phyloP scores from a whole-genome alignment of 2,113 vertebrate genomes.

The Equus przewalskii region DNA sequence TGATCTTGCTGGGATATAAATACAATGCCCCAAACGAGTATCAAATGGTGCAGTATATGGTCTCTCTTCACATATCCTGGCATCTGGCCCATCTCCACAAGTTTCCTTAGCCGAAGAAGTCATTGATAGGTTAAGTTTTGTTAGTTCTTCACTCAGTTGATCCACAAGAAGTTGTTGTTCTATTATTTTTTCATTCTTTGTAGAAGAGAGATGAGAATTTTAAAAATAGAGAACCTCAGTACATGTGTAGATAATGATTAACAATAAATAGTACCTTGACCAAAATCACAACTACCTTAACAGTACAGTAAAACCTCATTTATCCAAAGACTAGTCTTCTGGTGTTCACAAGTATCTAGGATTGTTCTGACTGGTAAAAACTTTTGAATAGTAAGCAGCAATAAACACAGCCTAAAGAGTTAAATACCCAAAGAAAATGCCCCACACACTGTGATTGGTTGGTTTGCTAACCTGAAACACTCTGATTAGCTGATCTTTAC shows the following conservation, averaged over 20 bases:
- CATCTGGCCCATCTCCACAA: slow-evolving; percentile 77
- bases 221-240: slow-evolving; percentile 37
- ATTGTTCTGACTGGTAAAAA: neutral
- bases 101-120: slow-evolving; percentile 61
- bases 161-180: slow-evolving; percentile 92
- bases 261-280: slow-evolving; percentile 43
- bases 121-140: slow-evolving; percentile 80
- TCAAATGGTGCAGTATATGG: slow-evolving; percentile 90
- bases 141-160: slow-evolving; percentile 88
- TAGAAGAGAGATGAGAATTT: slow-evolving; percentile 66
- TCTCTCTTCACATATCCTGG: slow-evolving; percentile 80
- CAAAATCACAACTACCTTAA: slow-evolving; percentile 49
- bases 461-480: neutral
- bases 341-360: neutral
- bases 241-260: neutral
- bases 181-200: slow-evolving; percentile 94
- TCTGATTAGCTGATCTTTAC: slow-evolving; percentile 25
- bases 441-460: neutral
- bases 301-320: neutral
- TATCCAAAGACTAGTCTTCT: neutral
- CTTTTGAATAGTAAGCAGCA: slow-evolving; percentile 1
- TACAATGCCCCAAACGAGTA: slow-evolving; percentile 64
- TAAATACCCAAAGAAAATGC: neutral
- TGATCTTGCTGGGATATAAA: slow-evolving; percentile 73
- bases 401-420: neutral